Percentiles rank a stretch among this genome's conserved stretches.
Conservation (phyloP, 2,888 invertebrate genomes). For the Diaprepes abbreviatus region DNA sequence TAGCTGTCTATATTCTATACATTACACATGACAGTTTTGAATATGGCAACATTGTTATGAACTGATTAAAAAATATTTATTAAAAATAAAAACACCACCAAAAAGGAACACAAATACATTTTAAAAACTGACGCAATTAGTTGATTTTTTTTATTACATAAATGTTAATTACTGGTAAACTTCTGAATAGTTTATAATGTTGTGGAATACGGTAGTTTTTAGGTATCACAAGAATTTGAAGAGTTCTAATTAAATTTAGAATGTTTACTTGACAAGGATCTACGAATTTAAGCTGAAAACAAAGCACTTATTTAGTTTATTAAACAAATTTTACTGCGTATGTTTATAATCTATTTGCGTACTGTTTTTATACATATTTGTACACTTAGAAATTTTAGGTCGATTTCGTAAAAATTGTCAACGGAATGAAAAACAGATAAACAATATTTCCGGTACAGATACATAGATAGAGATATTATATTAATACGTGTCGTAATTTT, state of each 20-base stretch:
- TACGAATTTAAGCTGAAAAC: conserved; percentile 17
- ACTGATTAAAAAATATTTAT: conserved; percentile 33
- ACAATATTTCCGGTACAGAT: conserved; percentile 2
- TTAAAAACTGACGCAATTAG: no score
- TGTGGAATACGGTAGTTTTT: not conserved
- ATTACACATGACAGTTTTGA: not conserved
- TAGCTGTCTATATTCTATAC: no score
- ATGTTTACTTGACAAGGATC: conserved; percentile 6
- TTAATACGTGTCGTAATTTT: no score
- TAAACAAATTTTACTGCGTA: conserved; percentile 15
- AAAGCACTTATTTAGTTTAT: conserved; percentile 24
- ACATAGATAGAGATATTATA: not conserved
- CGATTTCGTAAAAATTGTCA: conserved; percentile 11
- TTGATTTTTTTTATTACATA: no score
- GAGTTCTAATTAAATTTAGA: conserved; percentile 15
- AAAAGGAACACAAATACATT: conserved; percentile 17
- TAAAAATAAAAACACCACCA: conserved; percentile 33
- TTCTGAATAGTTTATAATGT: no score
- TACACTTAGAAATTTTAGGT: conserved; percentile 8
- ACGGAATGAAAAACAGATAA: not conserved
- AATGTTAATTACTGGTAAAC: no score
- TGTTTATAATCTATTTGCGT: conserved; percentile 1
- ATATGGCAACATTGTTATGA: conserved; percentile 30
- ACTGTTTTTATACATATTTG: not conserved
- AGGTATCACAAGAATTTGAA: not conserved